Percentiles rank a stretch among this genome's conserved stretches.
phyloP scores from a whole-genome alignment of 2,888 invertebrate genomes.

The Cheilosia vulpina region DNA sequence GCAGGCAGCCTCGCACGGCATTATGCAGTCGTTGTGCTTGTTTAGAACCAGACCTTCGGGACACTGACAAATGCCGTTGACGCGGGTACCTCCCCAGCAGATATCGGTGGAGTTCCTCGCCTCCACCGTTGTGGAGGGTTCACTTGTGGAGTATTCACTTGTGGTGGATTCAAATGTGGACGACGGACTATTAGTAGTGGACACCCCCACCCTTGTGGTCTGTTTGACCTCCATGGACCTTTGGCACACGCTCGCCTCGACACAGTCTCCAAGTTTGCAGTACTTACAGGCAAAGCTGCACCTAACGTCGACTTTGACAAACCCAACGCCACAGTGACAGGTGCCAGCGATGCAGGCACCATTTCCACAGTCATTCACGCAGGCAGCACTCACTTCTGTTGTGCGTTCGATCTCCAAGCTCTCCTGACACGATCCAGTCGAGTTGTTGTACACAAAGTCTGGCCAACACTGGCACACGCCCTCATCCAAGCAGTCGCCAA shows the following conservation, averaged over 20 bases:
- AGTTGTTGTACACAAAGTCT: constrained; percentile 76
- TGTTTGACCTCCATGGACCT: background rate
- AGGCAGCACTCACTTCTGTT: background rate
- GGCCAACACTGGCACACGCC: constrained; percentile 79
- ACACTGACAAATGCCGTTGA: constrained; percentile 41
- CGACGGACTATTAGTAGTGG: background rate
- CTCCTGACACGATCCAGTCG: constrained; percentile 25
- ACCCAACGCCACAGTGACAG: background rate
- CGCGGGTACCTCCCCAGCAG: constrained; percentile 46
- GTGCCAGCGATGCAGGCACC: background rate
- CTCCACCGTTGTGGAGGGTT: background rate
- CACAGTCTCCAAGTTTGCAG: constrained; percentile 31
- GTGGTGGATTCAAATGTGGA: background rate
- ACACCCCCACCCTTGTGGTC: background rate
- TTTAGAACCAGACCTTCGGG: constrained; percentile 41
- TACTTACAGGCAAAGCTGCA: background rate
- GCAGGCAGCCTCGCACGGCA: constrained; percentile 76
- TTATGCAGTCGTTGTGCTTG: constrained; percentile 47
- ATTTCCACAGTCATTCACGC: constrained; percentile 1
- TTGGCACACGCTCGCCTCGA: background rate
- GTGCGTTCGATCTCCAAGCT: background rate
- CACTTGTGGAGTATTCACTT: background rate
- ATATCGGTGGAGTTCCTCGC: constrained; percentile 14
- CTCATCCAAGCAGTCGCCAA: constrained; percentile 78
- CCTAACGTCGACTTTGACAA: background rate